Conservation (phyloP, 2,797 vertebrate genomes). For the Nannoperca obscura region DNA sequence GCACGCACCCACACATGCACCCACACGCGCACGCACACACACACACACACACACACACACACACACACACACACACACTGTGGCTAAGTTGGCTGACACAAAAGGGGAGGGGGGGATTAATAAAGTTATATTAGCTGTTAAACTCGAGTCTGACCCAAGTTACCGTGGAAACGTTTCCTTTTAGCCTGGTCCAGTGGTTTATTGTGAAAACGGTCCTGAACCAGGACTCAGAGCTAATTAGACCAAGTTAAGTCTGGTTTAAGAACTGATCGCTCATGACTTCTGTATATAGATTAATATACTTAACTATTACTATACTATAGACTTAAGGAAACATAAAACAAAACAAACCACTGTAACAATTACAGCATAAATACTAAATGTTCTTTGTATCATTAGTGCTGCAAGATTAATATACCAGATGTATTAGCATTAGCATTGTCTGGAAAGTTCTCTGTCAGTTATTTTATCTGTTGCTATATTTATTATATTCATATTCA, state of each 20-base stretch:
- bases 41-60: slow-evolving; percentile 15
- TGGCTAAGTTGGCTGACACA: neutral
- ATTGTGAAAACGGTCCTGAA: neutral
- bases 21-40: too few species aligned
- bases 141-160: neutral
- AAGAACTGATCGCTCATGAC: too few species aligned
- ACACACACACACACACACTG: slow-evolving; percentile 18
- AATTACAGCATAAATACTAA: neutral
- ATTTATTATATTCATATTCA: too few species aligned
- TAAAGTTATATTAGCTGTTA: neutral
- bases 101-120: neutral
- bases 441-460: neutral
- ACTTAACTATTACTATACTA: too few species aligned
- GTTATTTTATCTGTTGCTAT: too few species aligned
- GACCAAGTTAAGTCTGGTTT: neutral
- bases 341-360: too few species aligned
- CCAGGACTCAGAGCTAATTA: neutral
- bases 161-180: neutral
- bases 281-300: too few species aligned
- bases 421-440: neutral
- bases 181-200: neutral
- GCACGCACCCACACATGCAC: too few species aligned
- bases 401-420: neutral
- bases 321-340: too few species aligned
- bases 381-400: neutral